Base-by-base conservation (phyloP, 1,140 invertebrate genomes). In the Phortica variegata region DNA sequence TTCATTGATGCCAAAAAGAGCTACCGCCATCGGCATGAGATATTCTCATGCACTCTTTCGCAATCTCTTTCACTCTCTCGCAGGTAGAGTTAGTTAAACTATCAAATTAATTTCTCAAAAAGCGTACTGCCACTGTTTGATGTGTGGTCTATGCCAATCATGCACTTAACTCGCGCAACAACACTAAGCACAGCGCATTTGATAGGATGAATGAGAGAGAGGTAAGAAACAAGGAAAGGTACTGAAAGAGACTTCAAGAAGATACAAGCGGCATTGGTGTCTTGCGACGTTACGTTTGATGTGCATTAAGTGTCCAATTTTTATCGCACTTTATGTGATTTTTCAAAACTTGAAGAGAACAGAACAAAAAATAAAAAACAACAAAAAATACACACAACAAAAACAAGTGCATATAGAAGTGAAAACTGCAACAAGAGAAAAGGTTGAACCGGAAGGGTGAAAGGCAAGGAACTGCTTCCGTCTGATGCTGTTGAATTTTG, bases 71-170 rank as follows among this genome's bases (percentile, higher is more conserved):
- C n/a, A n/a, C n/a, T n/a, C n/a, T n/a, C n/a, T n/a, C n/a, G n/a
- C 33, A 34, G 33, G 33, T 34, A 21, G 26, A 7, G 6, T 6
- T 29, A 29, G 26, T 29, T 29, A 34, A n/a, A 49, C 58, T 61
- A 59, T 59, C 57, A 59, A 59, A 57, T 61, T 49, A 54, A 59
- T 61, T 68, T 60, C 51, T 53, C 54, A 48, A 56, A 51, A 34
- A 44, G 39, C 12, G 16, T 4, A 34, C 5, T 10, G 50, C 45
- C 7, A n/a, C 26, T 47, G 44, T 6, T 6, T 47, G n/a, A 55
- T 68, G 65, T 68, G 63, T 68, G 63, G 63, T 68, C 63, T 68
- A 68, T 68, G 63, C 54, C 63, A 69, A 68, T 68, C 63, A 68
- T 60, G 63, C 63, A 63, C 60, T 68, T 68, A 68, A 68, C 23